These are phyloP conservation scores for Chelmon rostratus DNA, from an alignment of 2,797 vertebrate genomes.

Conservation along the genomic window DNA sequence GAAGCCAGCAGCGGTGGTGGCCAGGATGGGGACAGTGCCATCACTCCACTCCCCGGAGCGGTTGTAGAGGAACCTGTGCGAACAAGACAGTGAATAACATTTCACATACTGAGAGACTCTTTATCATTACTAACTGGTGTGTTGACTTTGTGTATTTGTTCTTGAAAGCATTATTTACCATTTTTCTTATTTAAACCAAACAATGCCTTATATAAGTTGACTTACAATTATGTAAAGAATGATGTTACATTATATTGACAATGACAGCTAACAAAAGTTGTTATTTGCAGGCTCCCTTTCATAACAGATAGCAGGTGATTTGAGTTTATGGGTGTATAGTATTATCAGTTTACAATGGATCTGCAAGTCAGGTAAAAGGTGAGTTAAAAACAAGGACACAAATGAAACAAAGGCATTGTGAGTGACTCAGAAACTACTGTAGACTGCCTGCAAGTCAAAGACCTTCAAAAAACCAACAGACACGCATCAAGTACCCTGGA, in stretches of 20 bases:
- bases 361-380: background rate
- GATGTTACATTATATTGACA: background rate
- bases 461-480: background rate
- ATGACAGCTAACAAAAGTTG: background rate
- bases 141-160: background rate
- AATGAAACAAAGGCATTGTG: background rate
- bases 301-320: no score
- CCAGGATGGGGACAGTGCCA: constrained; percentile 94
- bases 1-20: constrained; percentile 93
- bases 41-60: constrained; percentile 96
- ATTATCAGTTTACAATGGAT: background rate
- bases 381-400: background rate
- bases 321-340: background rate
- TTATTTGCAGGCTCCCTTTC: background rate
- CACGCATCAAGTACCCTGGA: constrained; percentile 14
- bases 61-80: constrained; percentile 94
- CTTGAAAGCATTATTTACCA: background rate
- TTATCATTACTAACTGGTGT: background rate
- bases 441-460: background rate
- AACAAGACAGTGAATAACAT: constrained; percentile 18
- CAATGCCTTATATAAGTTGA: background rate
- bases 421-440: background rate
- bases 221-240: background rate
- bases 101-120: constrained; percentile 11
- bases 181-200: background rate